A percentile compares a stretch with the other conserved stretches of the same genome.
These are phyloP conservation scores for Pachydiplax longipennis DNA, from an alignment of 2,888 invertebrate genomes.

Conservation along the genomic window DNA sequence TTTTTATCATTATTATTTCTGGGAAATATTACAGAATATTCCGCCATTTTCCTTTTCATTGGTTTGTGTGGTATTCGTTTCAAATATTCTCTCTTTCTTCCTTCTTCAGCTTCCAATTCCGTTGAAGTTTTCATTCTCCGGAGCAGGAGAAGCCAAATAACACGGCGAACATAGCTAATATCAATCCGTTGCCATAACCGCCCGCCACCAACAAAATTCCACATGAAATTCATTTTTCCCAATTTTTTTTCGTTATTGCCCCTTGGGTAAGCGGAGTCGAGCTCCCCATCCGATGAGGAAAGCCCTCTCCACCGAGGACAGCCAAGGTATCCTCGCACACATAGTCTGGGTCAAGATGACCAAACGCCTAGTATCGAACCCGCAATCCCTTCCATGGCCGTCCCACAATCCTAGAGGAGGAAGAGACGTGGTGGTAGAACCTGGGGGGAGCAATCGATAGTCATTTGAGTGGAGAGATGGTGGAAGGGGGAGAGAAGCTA, in stretches of 20 bases:
- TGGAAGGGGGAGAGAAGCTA: not conserved
- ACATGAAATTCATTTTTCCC: too few species aligned
- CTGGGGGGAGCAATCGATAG: not conserved
- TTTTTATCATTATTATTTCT: too few species aligned
- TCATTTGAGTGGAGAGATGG: not conserved
- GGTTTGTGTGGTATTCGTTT: too few species aligned
- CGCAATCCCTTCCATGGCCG: conserved; percentile 32
- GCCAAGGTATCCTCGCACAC: conserved; percentile 1
- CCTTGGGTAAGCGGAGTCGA: not conserved
- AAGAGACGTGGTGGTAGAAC: not conserved
- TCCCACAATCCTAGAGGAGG: conserved; percentile 24
- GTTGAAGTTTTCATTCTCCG: too few species aligned
- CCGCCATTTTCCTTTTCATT: too few species aligned
- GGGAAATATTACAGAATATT: too few species aligned
- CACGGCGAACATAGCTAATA: too few species aligned
- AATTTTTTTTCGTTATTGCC: not conserved
- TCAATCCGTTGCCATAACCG: too few species aligned
- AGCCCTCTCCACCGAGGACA: not conserved
- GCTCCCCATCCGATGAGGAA: conserved; percentile 12
- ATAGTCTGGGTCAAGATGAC: conserved; percentile 44
- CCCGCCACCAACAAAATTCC: too few species aligned
- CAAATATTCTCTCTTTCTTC: too few species aligned
- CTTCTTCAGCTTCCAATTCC: too few species aligned
- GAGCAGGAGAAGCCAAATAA: too few species aligned
- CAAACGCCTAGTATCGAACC: conserved; percentile 44